phyloP scores from a whole-genome alignment of 2,888 invertebrate genomes.

The Ferdinandea cuprea region DNA sequence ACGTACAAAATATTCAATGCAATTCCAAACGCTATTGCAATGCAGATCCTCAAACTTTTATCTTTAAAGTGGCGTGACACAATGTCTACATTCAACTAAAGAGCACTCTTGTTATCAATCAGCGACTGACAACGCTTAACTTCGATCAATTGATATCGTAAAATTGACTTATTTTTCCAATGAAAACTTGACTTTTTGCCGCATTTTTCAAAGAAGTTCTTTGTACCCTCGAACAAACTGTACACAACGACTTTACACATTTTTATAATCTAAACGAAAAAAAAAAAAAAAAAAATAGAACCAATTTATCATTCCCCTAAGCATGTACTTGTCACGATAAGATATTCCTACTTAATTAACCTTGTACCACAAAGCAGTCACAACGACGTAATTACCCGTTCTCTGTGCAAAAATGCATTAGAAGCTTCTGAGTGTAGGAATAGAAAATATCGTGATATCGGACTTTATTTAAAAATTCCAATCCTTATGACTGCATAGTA shows the following conservation, averaged over 20 bases:
- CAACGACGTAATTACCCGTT: background rate
- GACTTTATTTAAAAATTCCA: too few species aligned
- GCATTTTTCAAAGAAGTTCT: background rate
- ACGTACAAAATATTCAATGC: too few species aligned
- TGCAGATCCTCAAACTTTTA: too few species aligned
- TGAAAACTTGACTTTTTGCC: background rate
- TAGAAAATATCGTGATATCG: too few species aligned
- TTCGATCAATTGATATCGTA: too few species aligned
- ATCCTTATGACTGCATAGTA: too few species aligned
- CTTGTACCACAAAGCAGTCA: background rate
- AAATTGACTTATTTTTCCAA: too few species aligned
- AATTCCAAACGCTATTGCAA: too few species aligned
- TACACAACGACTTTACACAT: background rate
- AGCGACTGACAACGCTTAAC: background rate
- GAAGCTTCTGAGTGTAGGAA: too few species aligned
- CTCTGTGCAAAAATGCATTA: background rate
- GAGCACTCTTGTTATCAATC: too few species aligned
- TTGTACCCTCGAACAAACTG: background rate
- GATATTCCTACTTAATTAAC: slow-evolving; percentile 3
- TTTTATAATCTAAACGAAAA: background rate
- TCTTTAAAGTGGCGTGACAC: too few species aligned
- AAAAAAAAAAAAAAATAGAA: too few species aligned
- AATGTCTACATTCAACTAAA: background rate
- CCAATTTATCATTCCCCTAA: slow-evolving; percentile 7
- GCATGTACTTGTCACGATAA: background rate